A percentile compares a stretch with the other conserved stretches of the same genome.
These are phyloP conservation scores for Calypte anna DNA, from an alignment of 2,113 vertebrate genomes.

Conservation along the genomic window DNA sequence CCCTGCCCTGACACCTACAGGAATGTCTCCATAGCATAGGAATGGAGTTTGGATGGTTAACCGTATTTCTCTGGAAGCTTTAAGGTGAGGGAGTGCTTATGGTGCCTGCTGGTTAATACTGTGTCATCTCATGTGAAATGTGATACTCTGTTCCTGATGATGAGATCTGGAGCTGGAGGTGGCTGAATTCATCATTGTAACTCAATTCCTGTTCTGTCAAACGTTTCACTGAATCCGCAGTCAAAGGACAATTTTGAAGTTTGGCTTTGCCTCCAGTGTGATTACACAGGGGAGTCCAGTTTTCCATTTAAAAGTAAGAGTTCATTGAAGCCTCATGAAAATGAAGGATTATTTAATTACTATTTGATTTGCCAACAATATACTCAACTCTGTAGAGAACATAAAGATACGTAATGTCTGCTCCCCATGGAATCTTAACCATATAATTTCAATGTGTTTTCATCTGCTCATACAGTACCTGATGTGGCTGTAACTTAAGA, in stretches of 20 bases:
- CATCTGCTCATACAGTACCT: neutral
- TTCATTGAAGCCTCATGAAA: neutral
- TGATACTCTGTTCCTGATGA: neutral
- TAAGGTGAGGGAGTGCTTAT: neutral
- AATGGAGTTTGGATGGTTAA: neutral
- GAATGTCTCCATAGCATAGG: neutral
- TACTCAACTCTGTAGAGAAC: neutral
- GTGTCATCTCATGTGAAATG: neutral
- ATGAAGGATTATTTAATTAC: constrained; percentile 59
- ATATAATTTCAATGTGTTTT: neutral
- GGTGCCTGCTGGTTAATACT: neutral
- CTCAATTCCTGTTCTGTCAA: neutral
- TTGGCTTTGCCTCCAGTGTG: neutral
- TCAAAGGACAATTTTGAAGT: neutral
- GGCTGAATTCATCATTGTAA: neutral
- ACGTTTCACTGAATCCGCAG: neutral
- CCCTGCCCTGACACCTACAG: neutral
- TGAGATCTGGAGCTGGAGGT: neutral
- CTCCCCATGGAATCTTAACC: neutral
- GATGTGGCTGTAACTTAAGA: neutral
- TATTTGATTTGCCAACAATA: neutral
- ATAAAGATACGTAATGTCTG: neutral
- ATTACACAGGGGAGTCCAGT: neutral
- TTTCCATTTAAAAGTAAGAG: neutral
- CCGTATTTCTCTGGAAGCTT: neutral